These are phyloP conservation scores for Agonopterix subpropinquella DNA, from an alignment of 2,888 invertebrate genomes.

Conservation along the genomic window DNA sequence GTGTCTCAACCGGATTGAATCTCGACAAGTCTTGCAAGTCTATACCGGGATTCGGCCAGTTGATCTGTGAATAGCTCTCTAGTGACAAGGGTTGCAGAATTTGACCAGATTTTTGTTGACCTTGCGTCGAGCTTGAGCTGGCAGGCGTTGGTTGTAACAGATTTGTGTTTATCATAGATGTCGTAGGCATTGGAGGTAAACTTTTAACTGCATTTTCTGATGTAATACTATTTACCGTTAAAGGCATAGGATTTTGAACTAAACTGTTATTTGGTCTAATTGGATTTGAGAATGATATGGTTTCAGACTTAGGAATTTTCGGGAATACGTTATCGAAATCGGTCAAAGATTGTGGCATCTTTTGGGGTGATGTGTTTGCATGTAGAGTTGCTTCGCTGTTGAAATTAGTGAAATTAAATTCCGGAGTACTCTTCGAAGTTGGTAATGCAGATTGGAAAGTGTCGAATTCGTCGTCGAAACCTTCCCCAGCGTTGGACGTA, in stretches of 20 bases:
- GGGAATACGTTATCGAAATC: slow-evolving; percentile 29
- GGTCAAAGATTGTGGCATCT: slow-evolving; percentile 13
- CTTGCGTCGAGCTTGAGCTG: slow-evolving; percentile 23
- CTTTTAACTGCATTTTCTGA: slow-evolving; percentile 21
- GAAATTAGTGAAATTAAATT: slow-evolving; percentile 17
- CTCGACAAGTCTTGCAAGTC: slow-evolving; percentile 66
- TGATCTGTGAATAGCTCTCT: slow-evolving; percentile 73
- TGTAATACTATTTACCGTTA: slow-evolving; percentile 17
- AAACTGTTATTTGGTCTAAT: slow-evolving; percentile 28
- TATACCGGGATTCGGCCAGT: slow-evolving; percentile 79
- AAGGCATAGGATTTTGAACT: slow-evolving; percentile 16
- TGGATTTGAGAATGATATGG: slow-evolving; percentile 34
- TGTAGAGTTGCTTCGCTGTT: slow-evolving; percentile 9
- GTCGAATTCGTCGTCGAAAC: slow-evolving; percentile 59
- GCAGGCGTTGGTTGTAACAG: slow-evolving; percentile 45
- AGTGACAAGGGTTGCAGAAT: slow-evolving; percentile 66
- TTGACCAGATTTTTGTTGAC: slow-evolving; percentile 50
- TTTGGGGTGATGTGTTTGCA: slow-evolving; percentile 14
- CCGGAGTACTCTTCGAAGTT: slow-evolving; percentile 17
- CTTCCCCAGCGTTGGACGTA: slow-evolving; percentile 14
- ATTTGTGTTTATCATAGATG: slow-evolving; percentile 17
- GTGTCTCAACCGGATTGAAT: slow-evolving; percentile 66
- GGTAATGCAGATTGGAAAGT: slow-evolving; percentile 62
- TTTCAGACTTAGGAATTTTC: slow-evolving; percentile 36
- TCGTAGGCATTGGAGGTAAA: slow-evolving; percentile 14